Percentiles rank a stretch among this genome's conserved stretches.
phyloP scores from a whole-genome alignment of 1,140 invertebrate genomes.

The Coelopa frigida region DNA sequence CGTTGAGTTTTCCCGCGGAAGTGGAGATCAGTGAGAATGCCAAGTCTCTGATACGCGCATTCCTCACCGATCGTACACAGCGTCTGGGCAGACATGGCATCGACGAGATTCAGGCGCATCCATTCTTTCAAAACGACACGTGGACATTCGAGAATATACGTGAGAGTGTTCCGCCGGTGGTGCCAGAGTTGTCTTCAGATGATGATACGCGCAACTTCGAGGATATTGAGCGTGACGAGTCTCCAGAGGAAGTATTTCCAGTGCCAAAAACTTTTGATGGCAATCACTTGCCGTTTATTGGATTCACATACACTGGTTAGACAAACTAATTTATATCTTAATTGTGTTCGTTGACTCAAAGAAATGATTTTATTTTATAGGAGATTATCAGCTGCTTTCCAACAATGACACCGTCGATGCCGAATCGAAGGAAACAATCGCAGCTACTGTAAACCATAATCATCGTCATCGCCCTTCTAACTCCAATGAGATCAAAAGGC shows the following conservation, averaged over 20 bases:
- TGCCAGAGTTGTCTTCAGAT: constrained; percentile 89
- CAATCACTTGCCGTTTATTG: constrained; percentile 97
- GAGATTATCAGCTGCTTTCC: constrained; percentile 66
- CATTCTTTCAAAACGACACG: constrained; percentile 93
- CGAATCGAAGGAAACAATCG: constrained; percentile 48
- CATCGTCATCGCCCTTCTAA: constrained; percentile 47
- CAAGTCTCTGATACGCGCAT: constrained; percentile 86
- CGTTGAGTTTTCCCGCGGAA: constrained; percentile 90
- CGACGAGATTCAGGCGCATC: constrained; percentile 90
- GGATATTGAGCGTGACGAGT: constrained; percentile 89
- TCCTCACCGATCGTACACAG: constrained; percentile 85
- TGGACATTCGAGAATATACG: constrained; percentile 97
- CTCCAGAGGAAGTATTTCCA: constrained; percentile 85
- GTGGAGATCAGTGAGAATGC: constrained; percentile 86
- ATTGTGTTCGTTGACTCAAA: background rate
- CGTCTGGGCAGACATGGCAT: constrained; percentile 90
- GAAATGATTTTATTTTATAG: constrained; percentile 3
- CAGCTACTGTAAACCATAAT: constrained; percentile 45
- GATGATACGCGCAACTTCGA: constrained; percentile 99
- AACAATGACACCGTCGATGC: constrained; percentile 55
- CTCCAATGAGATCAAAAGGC: constrained; percentile 55
- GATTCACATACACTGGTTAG: constrained; percentile 88
- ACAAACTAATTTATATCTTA: background rate
- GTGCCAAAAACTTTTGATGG: constrained; percentile 95
- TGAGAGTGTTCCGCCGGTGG: constrained; percentile 89